A percentile compares a stretch with the other conserved stretches of the same genome.
These are phyloP conservation scores for Chymomyza caudatula DNA, from an alignment of 2,888 invertebrate species.

Conservation along the genomic window DNA sequence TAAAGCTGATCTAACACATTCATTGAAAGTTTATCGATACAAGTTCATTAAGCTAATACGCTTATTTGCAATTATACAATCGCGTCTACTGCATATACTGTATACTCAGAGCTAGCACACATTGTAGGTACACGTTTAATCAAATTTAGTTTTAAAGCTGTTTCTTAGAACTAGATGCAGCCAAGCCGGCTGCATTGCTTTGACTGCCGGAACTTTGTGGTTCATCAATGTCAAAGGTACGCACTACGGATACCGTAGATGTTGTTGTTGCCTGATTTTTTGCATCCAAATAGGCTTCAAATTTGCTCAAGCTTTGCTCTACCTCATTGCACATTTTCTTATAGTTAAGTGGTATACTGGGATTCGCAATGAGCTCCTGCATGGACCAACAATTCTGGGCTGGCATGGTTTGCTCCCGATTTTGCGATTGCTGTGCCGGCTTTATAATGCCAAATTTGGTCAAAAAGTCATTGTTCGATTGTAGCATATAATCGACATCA, in stretches of 20 bases:
- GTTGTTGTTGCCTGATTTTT: constrained; percentile 38
- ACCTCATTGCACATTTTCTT: constrained; percentile 77
- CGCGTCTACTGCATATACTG: background rate
- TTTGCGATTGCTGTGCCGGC: constrained; percentile 1
- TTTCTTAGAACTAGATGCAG: constrained; percentile 50
- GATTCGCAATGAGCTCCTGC: constrained; percentile 76
- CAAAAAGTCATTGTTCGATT: constrained; percentile 35
- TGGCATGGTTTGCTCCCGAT: background rate
- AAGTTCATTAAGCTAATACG: too few relatives aligned
- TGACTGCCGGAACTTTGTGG: constrained; percentile 69
- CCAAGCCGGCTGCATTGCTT: constrained; percentile 57
- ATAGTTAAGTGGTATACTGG: constrained; percentile 76
- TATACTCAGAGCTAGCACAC: background rate
- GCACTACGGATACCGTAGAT: constrained; percentile 41
- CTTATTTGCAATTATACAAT: too few relatives aligned
- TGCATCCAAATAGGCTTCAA: constrained; percentile 74
- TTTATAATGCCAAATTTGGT: constrained; percentile 54
- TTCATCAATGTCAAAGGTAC: constrained; percentile 80
- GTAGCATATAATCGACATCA: constrained; percentile 36
- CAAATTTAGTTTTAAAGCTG: constrained; percentile 33
- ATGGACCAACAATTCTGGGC: constrained; percentile 75
- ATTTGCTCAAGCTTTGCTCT: constrained; percentile 74
- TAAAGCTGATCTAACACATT: too few relatives aligned
- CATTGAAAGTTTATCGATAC: too few relatives aligned
- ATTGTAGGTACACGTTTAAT: background rate